phyloP scores from a whole-genome alignment of 2,113 vertebrate genomes.

The Ranitomeya imitator region DNA sequence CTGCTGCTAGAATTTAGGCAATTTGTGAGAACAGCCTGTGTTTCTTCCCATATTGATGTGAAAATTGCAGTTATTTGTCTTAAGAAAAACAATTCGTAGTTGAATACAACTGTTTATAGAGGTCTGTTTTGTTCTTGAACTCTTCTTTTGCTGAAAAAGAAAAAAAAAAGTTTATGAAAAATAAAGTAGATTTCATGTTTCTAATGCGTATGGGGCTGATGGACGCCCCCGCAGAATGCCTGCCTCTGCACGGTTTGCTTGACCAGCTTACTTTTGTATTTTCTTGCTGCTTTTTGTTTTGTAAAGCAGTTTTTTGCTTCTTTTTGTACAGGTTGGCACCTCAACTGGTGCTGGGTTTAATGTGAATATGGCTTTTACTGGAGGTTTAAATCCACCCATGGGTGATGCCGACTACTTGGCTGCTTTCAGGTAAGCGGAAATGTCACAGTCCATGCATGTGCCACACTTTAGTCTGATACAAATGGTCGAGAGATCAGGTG shows the following conservation, averaged over 20 bases:
- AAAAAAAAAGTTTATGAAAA: not conserved
- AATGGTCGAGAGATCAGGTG: not conserved
- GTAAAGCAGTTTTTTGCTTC: accelerated
- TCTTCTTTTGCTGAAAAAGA: not conserved
- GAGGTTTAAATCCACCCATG: constrained; percentile 94
- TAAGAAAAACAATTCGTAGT: not conserved
- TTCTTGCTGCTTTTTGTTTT: accelerated
- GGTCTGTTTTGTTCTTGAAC: not conserved
- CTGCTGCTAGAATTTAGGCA: too few species aligned
- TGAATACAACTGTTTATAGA: not conserved
- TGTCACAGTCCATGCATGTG: not conserved
- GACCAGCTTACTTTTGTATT: not conserved
- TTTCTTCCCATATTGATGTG: not conserved
- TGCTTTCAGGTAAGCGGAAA: constrained; percentile 85
- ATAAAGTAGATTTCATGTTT: not conserved
- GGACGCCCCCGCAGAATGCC: not conserved
- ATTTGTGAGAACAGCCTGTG: not conserved
- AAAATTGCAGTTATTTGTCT: not conserved
- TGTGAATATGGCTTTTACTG: constrained; percentile 96
- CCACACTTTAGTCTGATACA: not conserved
- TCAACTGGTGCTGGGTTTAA: constrained; percentile 91
- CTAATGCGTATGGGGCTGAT: not conserved
- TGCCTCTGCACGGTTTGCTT: not conserved
- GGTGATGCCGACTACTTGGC: constrained; percentile 90
- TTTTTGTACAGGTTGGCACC: constrained; percentile 81